Evolutionary conservation across 2,797 vertebrate genomes (phyloP), one percentile per base, ranked within the genome.

Genomic region (Falco novaeseelandiae): DNA sequence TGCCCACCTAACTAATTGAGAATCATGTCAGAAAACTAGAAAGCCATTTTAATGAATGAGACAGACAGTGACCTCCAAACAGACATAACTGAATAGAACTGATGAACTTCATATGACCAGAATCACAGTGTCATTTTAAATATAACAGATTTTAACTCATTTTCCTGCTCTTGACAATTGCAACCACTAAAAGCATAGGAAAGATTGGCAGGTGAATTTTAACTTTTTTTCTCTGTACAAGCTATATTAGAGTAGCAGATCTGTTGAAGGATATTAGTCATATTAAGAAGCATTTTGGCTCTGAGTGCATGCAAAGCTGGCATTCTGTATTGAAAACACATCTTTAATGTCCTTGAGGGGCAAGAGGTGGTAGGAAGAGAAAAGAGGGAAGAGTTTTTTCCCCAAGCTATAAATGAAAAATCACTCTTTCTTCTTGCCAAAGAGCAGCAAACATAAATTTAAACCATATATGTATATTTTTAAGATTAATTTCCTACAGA

Each of bases 121-220:
- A 95, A 94, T 97, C 76, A 86, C 22, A 18, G 22, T 90, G 93
- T 96, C 96, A 93, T 94, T 96, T 98, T 94, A 96, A 96, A 97
- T 97, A 76, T 57, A 96, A 44, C 10, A 66, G 19, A 36, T 27
- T 77, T 93, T 94, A 95, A 93, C 52, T 96, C 55, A 95, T 85
- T 58, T 73, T 59, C 40, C 57, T 86, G 48, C 21, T 52, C 32
- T 62, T 91, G 73, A 93, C 83, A 91, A 81, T 87, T 81, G 16
- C 42, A 88, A 62, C 73, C 61, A 95, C 58, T 78, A 77, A 94
- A 96, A 84, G 19, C 63, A 67, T 5, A n/a, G 16, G 15, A 78
- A 91, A 65, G 26, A 76, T 3, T 83, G 83, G 21, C 40, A 83
- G 55, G 73, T 95, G 70, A 93, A 97, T 77, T 91, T 90, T 76